Percentiles rank a stretch among this genome's conserved stretches.
Conservation (phyloP, 2,888 invertebrate genomes). For the Hirtodrosophila alboralis region DNA sequence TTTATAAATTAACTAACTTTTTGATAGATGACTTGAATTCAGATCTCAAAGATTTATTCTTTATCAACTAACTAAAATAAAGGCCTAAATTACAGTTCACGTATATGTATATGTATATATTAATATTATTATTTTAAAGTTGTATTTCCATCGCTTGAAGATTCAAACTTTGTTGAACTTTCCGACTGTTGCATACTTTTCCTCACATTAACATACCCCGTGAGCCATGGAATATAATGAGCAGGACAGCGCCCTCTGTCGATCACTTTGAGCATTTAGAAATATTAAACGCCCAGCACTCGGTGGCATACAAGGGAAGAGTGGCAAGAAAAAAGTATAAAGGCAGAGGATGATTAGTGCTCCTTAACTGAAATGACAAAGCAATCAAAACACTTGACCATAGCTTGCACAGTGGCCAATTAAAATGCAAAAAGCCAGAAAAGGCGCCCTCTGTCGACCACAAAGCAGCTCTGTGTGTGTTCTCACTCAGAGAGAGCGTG, state of each 20-base stretch:
- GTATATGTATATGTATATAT: no score
- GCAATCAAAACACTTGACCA: slow-evolving; percentile 76
- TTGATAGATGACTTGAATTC: no score
- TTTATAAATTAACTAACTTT: no score
- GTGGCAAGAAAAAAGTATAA: slow-evolving; percentile 5
- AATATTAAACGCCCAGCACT: slow-evolving; percentile 64
- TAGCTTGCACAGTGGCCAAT: slow-evolving; percentile 63
- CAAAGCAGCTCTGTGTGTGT: slow-evolving; percentile 57
- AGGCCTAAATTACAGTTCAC: no score
- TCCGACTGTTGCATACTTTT: no score
- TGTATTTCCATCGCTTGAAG: no score
- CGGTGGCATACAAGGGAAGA: slow-evolving; percentile 1
- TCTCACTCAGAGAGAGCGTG: slow-evolving; percentile 21
- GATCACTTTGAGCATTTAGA: slow-evolving; percentile 75
- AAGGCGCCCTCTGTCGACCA: slow-evolving; percentile 65
- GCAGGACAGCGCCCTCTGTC: slow-evolving; percentile 40
- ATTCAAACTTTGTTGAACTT: no score
- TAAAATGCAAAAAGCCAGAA: slow-evolving; percentile 72
- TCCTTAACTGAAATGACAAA: slow-evolving; percentile 63
- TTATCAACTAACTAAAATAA: no score
- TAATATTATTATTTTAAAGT: no score
- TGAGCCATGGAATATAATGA: background rate
- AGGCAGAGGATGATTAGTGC: slow-evolving; percentile 69
- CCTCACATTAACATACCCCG: slow-evolving; percentile 11
- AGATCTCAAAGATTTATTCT: no score